Percentiles rank a stretch among this genome's conserved stretches.
Evolutionary conservation across 2,113 vertebrate species (phyloP).

Genomic region (Cyanoramphus novaezelandiae): DNA sequence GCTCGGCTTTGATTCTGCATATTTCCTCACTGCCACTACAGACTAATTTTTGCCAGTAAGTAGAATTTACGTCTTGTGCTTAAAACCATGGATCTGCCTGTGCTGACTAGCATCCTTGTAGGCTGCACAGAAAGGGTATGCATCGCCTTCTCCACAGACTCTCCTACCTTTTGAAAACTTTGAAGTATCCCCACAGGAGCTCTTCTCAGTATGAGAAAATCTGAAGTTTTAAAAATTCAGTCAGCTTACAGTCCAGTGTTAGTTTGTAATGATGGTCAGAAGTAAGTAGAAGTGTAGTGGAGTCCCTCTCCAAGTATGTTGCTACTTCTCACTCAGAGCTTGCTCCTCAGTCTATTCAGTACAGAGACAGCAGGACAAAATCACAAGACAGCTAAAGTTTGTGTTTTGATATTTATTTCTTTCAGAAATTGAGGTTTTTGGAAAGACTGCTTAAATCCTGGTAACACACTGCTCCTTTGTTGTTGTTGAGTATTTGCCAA

Average conservation of each 20-base stretch:
- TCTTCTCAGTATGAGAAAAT: background rate
- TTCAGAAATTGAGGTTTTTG: background rate
- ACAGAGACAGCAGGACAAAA: background rate
- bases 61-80: conserved; percentile 5
- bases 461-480: background rate
- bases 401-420: background rate
- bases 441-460: background rate
- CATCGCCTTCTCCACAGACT: background rate
- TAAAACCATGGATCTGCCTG: background rate
- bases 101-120: background rate
- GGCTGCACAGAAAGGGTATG: background rate
- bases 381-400: background rate
- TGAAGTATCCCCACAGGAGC: conserved; percentile 23
- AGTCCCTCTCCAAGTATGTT: background rate
- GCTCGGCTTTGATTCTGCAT: conserved; percentile 25
- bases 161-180: conserved; percentile 29
- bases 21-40: conserved; percentile 14
- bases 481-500: background rate
- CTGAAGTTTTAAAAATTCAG: background rate
- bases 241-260: background rate
- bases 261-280: background rate
- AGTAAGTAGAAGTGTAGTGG: background rate
- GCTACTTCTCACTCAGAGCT: background rate
- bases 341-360: background rate
- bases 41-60: conserved; percentile 20